Base-by-base conservation (phyloP, 1,140 invertebrate genomes). In the Wasmannia auropunctata region DNA sequence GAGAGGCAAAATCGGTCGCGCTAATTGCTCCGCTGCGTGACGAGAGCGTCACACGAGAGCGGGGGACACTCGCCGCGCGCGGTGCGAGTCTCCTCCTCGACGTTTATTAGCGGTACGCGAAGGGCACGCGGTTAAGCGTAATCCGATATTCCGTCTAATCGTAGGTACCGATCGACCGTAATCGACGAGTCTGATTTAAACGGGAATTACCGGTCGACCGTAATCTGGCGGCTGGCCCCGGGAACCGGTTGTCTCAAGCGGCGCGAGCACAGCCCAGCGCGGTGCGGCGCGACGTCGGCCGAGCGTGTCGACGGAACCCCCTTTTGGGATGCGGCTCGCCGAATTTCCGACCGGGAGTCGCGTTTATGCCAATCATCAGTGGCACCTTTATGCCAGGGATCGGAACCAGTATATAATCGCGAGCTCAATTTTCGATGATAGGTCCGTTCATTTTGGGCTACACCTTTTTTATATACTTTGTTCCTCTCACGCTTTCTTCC, bases 141-240 rank as follows among this genome's bases (percentile, higher is more conserved):
- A 83, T 72, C 67, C 79, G 79, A 83, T 83, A 83, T 83, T 83
- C 54, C 37, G 54, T 83, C 51, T 83, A 83, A 83, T 83, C 51
- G 40, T 34, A 58, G 46, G 37, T 16, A 43, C 37, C 51, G 54
- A 72, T 54, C 79, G 37, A 46, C 79, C 11, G 51, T 74, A 83
- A 83, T 74, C 67, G 51, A 74, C 79, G 51, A 83, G 79, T 74
- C 22, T 74, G 67, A 83, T 83, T 83, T 74, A 83, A 83, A 83
- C 51, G 79, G 56, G 67, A 74, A 83, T 83, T 83, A 74, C 54
- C 37, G 51, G 51, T 46, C 67, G 67, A 51, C 76, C 43, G 60
- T 34, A 37, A 54, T 69, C 31, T 54, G n/a, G n/a, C n/a, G n/a
- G n/a, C n/a, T n/a, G n/a, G n/a, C 37, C 5, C 10, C 46, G 16